Evolutionary conservation across 2,888 invertebrate species (phyloP), one percentile per base, ranked within the genome.

Genomic region (Macaria notata): DNA sequence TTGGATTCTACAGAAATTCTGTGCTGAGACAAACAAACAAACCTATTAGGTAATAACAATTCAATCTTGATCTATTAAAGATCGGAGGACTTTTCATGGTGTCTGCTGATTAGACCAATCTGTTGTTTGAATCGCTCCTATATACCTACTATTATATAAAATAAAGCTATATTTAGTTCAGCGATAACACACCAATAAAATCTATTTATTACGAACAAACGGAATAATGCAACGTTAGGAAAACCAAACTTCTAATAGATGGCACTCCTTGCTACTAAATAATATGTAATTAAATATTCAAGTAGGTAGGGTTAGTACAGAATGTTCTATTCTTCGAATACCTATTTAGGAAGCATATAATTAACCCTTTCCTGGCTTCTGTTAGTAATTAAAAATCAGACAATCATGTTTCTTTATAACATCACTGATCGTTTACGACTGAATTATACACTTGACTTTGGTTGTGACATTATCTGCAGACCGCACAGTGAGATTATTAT

Each of bases 381-480:
- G 51, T 53, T 46, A 36, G 52, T 43, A 64, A 65, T 66, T 63
- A 65, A 64, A 59, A 62, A 56, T 52, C 50, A 59, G 7, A 36
- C 33, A 36, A 36, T 36, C 33, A 36, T 7, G 33, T 36, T 36
- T 4, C 7, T 6, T 19, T 19, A 19, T 55, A 49, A 45, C 50
- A 50, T 48, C 29, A 47, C 39, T 43, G 29, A 46, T 46, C 51
- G 54, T 53, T 54, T 51, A 59, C 49, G 49, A 44, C 48, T 45
- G 49, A 59, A 65, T 66, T 61, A 64, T 62, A 61, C 64, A 56
- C 56, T 44, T 50, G 62, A 55, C 58, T 64, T 51, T 57, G 53
- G 50, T 56, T 42, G 31, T 46, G 42, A 62, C 53, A 45, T 50
- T 46, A 39, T 6, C 4, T 54, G 43, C 49, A 31, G 33, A 36